Base-by-base conservation (phyloP, 2,888 invertebrate genomes). In the Caenorhabditis panamensis region DNA sequence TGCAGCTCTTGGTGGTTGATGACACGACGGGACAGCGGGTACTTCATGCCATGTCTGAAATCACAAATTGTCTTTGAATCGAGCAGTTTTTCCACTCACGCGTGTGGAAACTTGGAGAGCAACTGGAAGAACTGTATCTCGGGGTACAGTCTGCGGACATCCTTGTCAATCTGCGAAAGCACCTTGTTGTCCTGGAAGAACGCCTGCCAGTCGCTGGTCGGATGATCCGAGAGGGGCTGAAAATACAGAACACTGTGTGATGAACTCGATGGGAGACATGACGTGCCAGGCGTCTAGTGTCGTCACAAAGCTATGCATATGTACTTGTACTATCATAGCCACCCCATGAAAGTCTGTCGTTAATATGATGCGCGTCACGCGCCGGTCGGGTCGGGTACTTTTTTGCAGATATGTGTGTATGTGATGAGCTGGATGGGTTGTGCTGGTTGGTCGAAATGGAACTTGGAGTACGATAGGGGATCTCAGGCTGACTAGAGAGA, bases 91-190 rank as follows among this genome's bases (percentile, higher is more conserved):
- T 4, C 18, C 18, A 18, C 72, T 49, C 37, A 83, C 86, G 28
- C 47, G 63, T 88, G 84, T 3, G 98, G 97, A 92, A 94, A 96
- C 82, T 95, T 95, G 0, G 97, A 97, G 16, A 96, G 95, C 91
- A 94, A 94, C 92, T 98, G 98, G 92, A 99, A 99, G 92, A 99
- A 99, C 67, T 96, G 96, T 91, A 93, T 96, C 91, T 97, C 97
- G 13, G 97, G 97, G 91, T 96, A 96, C 1, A 97, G 92, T 66
- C 97, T 94, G 85, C 88, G 75, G 6, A 89, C 89, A 66, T 89
- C 89, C 58, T 97, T 98, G 92, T 98, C 97, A 88, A 99, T 98
- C 93, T 99, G 99, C 53, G 97, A 92, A 49, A 99, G 92, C 78
- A 97, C 96, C 92, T 98, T 97, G 92, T 99, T 99, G 91, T 99